phyloP scores from a whole-genome alignment of 1,140 invertebrate species.

The Oreohelix idahoensis region DNA sequence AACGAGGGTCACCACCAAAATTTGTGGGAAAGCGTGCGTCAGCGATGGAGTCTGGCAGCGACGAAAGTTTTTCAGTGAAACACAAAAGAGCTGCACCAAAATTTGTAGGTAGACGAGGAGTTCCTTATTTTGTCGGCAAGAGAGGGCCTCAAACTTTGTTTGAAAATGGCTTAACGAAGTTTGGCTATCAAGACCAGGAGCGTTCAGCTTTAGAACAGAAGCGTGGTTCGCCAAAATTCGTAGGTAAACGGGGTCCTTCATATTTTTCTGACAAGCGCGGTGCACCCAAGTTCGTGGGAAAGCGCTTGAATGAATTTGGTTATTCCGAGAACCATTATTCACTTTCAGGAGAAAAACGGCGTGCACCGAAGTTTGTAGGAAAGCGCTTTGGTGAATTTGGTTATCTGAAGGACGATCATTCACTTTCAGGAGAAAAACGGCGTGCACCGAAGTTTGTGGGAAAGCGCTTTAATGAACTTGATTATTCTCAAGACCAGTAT shows the following conservation, averaged over 20 bases:
- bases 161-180: too few relatives aligned
- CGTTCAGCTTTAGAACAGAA: too few relatives aligned
- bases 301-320: not conserved
- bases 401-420: too few relatives aligned
- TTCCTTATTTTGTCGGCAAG: not conserved
- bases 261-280: not conserved
- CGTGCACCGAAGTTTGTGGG: not conserved
- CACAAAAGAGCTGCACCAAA: not conserved
- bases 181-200: too few relatives aligned
- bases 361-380: not conserved
- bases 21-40: constrained; percentile 8
- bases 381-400: not conserved
- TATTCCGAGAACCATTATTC: too few relatives aligned
- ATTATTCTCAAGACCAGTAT: not conserved
- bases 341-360: not conserved
- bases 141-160: too few relatives aligned
- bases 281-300: constrained; percentile 3
- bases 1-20: not conserved
- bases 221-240: not conserved
- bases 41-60: not conserved
- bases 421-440: not conserved
- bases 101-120: not conserved
- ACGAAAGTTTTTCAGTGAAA: not conserved
- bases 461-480: not conserved
- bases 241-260: not conserved